Base-by-base conservation (phyloP, 2,113 vertebrate species). In the Ondatra zibethicus region DNA sequence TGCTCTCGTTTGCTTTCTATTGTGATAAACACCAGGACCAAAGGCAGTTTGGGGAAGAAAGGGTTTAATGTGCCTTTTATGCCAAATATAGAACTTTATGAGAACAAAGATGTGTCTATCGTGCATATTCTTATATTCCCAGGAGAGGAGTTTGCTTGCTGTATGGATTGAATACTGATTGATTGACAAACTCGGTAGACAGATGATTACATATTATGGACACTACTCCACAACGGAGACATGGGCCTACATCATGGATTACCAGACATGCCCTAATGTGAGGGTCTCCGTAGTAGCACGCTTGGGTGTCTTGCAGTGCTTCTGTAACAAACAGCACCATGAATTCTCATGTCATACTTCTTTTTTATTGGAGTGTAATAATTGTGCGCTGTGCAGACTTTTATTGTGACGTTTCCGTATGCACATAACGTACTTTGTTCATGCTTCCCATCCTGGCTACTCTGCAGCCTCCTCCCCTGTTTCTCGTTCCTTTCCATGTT, bases 261-360 rank as follows among this genome's bases (percentile, higher is more conserved):
- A n/a, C 29, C 45, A 50, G 25, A 39, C 3, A 4, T 5, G 36
- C 10, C 13, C 29, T 82, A 66, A 14, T 6, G 10, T 77, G 39
- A 50, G 21, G 5, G 4, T 39, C 21, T 65, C 23, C n/a, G 73
- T 61, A 33, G 3, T 72, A 16, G 93, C 16, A 23, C 29, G 66
- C 19, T 42, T 36, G 63, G 31, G 13, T 47, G 65, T 73, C 82
- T 55, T 61, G 12, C 9, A 61, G 21, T 14, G 13, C 29, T 91
- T 76, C 55, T 63, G 4, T 39, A 45, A 72, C 21, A 42, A 33
- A 4, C 3, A 7, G 19, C 7, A 0, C 42, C 47, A 6, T 0
- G 29, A 36, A 6, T 50, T 63, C 8, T 39, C 9, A n/a, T 88
- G 45, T 29, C 21, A 11, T 25, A 14, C 25, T 27, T 68, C 45